phyloP scores from a whole-genome alignment of 2,888 invertebrate genomes.

The Lepidocyrtinus sp. region DNA sequence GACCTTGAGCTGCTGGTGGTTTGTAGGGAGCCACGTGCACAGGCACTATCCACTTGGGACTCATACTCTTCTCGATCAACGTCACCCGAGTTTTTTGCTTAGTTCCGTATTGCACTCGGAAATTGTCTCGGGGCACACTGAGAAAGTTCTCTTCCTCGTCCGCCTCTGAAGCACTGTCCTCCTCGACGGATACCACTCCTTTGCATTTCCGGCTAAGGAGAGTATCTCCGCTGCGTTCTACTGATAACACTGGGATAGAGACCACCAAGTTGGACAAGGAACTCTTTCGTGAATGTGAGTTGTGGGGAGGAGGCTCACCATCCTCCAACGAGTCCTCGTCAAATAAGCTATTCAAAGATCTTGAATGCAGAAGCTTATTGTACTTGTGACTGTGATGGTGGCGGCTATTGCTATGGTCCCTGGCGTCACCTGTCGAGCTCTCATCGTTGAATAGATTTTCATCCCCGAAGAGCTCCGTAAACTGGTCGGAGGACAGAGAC shows the following conservation, averaged over 20 bases:
- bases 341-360: conserved; percentile 46
- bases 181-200: conserved; percentile 35
- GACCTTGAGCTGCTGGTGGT: conserved; percentile 57
- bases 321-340: conserved; percentile 38
- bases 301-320: conserved; percentile 18
- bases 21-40: conserved; percentile 58
- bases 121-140: conserved; percentile 61
- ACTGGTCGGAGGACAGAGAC: conserved; percentile 48
- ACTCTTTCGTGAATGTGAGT: conserved; percentile 37
- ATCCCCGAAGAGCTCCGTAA: conserved; percentile 62
- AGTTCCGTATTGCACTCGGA: conserved; percentile 57
- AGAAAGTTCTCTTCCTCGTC: conserved; percentile 46
- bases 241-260: conserved; percentile 45
- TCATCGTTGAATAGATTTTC: conserved; percentile 43
- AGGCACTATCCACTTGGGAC: conserved; percentile 51
- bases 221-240: conserved; percentile 22
- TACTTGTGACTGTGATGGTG: conserved; percentile 5
- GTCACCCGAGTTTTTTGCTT: conserved; percentile 56
- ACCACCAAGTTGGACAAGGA: conserved; percentile 43
- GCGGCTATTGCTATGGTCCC: conserved; percentile 31
- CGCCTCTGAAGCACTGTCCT: conserved; percentile 15
- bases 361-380: conserved; percentile 43
- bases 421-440: conserved; percentile 11
- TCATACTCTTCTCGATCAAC: conserved; percentile 26
- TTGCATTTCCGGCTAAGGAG: not conserved